A percentile compares a stretch with the other conserved stretches of the same genome.
phyloP scores from a whole-genome alignment of 2,797 vertebrate genomes.

The Apogon talboti region DNA sequence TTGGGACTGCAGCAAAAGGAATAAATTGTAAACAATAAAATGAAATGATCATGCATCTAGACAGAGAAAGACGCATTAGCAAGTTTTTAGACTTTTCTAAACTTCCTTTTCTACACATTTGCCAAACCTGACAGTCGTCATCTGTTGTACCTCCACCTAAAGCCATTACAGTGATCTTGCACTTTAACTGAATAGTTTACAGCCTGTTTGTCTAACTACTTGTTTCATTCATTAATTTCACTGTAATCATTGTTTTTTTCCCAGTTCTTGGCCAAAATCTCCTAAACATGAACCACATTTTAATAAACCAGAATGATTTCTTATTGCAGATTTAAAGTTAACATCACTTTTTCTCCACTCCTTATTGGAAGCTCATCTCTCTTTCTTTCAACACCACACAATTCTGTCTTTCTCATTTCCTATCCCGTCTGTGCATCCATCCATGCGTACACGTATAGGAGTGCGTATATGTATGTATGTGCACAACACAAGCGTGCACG shows the following conservation, averaged over 20 bases:
- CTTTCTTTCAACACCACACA: constrained; percentile 40
- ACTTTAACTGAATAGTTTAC: constrained; percentile 19
- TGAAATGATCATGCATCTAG: too few relatives aligned
- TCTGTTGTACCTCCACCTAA: background rate
- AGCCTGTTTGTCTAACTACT: constrained; percentile 14
- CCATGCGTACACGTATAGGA: constrained; percentile 17
- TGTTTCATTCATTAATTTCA: constrained; percentile 26
- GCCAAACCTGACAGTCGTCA: background rate
- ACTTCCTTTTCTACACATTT: too few relatives aligned
- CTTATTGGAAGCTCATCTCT: constrained; percentile 21
- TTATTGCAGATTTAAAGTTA: constrained; percentile 36
- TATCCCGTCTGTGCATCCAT: constrained; percentile 36
- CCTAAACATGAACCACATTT: too few relatives aligned
- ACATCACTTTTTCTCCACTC: constrained; percentile 32
- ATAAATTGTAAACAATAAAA: too few relatives aligned
- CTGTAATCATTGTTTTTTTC: constrained; percentile 2
- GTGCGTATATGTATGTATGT: constrained; percentile 14
- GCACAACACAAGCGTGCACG: constrained; percentile 10
- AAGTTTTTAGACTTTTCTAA: too few relatives aligned
- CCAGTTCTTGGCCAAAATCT: too few relatives aligned
- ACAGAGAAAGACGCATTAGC: too few relatives aligned
- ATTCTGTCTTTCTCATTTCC: constrained; percentile 63
- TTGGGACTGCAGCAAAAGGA: too few relatives aligned
- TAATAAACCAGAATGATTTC: constrained; percentile 25
- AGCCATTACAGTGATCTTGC: constrained; percentile 12